These are phyloP conservation scores for Noctilio leporinus DNA, from an alignment of 2,113 vertebrate species.

Conservation along the genomic window DNA sequence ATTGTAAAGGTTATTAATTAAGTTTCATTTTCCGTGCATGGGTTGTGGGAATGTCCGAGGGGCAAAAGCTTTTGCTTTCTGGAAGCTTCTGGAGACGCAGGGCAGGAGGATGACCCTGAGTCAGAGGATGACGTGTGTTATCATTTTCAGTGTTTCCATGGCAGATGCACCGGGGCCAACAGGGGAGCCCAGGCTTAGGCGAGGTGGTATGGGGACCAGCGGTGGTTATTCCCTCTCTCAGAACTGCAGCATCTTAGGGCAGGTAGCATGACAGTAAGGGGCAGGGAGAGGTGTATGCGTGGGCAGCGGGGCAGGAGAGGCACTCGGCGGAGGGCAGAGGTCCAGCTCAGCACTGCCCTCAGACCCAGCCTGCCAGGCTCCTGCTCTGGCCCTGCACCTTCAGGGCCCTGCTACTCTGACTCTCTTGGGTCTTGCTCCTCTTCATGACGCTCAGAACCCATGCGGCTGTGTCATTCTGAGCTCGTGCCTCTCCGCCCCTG, in stretches of 20 bases:
- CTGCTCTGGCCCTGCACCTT: background rate
- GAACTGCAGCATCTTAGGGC: background rate
- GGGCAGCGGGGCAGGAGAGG: background rate
- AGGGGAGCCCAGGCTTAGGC: background rate
- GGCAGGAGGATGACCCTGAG: background rate
- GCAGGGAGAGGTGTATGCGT: fast-evolving
- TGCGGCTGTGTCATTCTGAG: background rate
- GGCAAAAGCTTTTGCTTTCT: background rate
- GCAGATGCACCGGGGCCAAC: background rate
- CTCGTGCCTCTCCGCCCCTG: background rate
- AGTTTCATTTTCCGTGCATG: background rate
- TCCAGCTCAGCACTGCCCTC: background rate
- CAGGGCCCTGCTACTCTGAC: background rate
- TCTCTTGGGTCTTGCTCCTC: background rate
- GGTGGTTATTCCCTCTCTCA: background rate
- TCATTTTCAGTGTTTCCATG: background rate
- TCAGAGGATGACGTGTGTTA: background rate
- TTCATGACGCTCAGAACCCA: background rate
- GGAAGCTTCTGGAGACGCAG: background rate
- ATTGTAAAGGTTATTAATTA: background rate
- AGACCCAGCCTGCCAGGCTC: background rate
- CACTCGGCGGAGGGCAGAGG: background rate
- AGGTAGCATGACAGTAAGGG: background rate
- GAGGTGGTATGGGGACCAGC: background rate
- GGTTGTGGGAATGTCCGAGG: background rate